A percentile compares a stretch with the other conserved stretches of the same genome.
phyloP scores from a whole-genome alignment of 2,888 invertebrate species.

The Parnassius apollo region DNA sequence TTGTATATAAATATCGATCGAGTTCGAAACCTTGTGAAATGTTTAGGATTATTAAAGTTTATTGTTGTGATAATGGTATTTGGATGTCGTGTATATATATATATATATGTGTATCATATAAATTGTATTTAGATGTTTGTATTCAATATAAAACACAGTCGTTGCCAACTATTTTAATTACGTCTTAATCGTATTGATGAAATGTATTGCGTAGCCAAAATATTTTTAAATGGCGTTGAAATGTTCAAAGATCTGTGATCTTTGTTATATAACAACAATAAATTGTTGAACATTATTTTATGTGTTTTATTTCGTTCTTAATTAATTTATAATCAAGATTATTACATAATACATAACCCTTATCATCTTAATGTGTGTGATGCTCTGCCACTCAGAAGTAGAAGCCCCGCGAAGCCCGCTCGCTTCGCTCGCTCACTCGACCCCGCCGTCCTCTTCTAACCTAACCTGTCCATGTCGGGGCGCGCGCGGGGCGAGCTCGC shows the following conservation, averaged over 20 bases:
- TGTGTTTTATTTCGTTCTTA: slow-evolving; percentile 23
- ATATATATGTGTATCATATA: neutral
- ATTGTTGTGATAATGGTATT: neutral
- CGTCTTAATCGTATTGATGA: slow-evolving; percentile 1
- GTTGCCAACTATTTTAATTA: neutral
- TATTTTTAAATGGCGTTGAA: slow-evolving; percentile 44
- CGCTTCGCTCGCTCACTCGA: too few relatives aligned
- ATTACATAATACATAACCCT: too few relatives aligned
- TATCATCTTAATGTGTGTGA: too few relatives aligned
- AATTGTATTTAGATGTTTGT: neutral
- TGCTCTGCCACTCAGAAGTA: too few relatives aligned
- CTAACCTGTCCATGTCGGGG: too few relatives aligned
- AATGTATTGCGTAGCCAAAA: slow-evolving; percentile 32
- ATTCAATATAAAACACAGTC: neutral
- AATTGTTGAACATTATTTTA: slow-evolving; percentile 60
- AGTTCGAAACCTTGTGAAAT: neutral
- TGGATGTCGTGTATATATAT: neutral
- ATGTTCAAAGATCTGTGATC: slow-evolving; percentile 69
- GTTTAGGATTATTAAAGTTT: slow-evolving; percentile 11
- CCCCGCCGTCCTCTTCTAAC: too few relatives aligned
- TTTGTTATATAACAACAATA: slow-evolving; percentile 70
- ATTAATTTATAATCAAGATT: too few relatives aligned
- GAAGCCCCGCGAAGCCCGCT: too few relatives aligned
- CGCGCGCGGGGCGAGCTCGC: too few relatives aligned
- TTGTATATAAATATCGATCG: slow-evolving; percentile 1